Evolutionary conservation across 1,140 invertebrate species (phyloP).

Genomic region (Choristoneura fumiferana): DNA sequence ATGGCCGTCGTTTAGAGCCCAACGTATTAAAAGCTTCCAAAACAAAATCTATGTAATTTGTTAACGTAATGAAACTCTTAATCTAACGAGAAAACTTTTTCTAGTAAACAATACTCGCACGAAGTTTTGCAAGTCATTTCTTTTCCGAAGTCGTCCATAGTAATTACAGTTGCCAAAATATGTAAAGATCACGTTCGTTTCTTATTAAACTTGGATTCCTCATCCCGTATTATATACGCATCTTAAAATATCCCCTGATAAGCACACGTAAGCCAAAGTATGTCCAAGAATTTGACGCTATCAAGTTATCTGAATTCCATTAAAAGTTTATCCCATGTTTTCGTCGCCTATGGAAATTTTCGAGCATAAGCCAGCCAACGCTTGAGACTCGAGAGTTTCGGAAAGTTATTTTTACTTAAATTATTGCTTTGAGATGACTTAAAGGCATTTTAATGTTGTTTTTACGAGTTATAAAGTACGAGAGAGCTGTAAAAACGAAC

Average conservation of each 20-base stretch:
- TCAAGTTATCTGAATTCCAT: constrained; percentile 10
- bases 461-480: too few species aligned
- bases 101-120: not conserved
- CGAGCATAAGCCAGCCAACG: not conserved
- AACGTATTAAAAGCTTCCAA: not conserved
- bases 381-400: not conserved
- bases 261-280: not conserved
- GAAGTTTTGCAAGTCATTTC: not conserved
- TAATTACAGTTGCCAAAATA: not conserved
- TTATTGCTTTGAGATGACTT: not conserved
- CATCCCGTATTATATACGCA: too few species aligned
- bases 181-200: not conserved
- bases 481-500: too few species aligned
- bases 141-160: not conserved
- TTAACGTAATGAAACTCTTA: not conserved
- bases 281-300: not conserved
- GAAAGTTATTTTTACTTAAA: constrained; percentile 1
- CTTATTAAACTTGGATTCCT: constrained; percentile 1
- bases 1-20: not conserved
- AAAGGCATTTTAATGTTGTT: too few species aligned
- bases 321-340: constrained; percentile 1
- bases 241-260: not conserved
- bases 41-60: not conserved
- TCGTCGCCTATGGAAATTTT: not conserved
- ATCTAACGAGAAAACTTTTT: not conserved